Evolutionary conservation across 2,888 invertebrate genomes (phyloP).

Genomic region (Cacoxenus indagator): DNA sequence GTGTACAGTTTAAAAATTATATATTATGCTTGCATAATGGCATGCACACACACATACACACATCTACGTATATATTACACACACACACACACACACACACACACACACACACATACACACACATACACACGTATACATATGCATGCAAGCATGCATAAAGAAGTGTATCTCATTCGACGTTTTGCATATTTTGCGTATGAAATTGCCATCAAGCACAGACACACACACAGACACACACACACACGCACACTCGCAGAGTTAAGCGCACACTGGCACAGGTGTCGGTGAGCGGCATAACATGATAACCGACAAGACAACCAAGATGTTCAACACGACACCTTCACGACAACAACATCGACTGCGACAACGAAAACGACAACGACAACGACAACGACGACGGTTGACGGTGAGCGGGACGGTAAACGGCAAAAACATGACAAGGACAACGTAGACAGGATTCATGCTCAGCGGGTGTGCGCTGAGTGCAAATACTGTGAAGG

Average conservation of each 20-base stretch:
- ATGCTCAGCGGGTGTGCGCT: background rate
- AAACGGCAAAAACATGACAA: conserved; percentile 10
- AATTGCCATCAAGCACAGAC: background rate
- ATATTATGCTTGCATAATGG: background rate
- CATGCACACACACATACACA: background rate
- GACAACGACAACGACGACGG: too few species aligned
- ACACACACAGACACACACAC: background rate
- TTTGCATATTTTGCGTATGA: conserved; percentile 2
- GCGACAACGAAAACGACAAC: conserved; percentile 29
- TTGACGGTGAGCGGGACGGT: too few species aligned
- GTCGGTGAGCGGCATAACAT: conserved; percentile 37
- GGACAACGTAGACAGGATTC: background rate
- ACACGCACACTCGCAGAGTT: background rate
- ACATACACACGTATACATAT: too few species aligned
- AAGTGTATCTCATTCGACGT: background rate
- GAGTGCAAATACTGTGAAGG: background rate
- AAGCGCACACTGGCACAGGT: background rate
- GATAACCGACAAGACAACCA: conserved; percentile 63
- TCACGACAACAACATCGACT: conserved; percentile 49
- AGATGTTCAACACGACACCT: conserved; percentile 63
- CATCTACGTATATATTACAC: too few species aligned
- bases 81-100: background rate
- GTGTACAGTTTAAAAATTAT: background rate
- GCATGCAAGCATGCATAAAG: too few species aligned
- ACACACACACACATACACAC: too few species aligned